phyloP scores from a whole-genome alignment of 2,797 vertebrate species.

The Podargus strigoides region DNA sequence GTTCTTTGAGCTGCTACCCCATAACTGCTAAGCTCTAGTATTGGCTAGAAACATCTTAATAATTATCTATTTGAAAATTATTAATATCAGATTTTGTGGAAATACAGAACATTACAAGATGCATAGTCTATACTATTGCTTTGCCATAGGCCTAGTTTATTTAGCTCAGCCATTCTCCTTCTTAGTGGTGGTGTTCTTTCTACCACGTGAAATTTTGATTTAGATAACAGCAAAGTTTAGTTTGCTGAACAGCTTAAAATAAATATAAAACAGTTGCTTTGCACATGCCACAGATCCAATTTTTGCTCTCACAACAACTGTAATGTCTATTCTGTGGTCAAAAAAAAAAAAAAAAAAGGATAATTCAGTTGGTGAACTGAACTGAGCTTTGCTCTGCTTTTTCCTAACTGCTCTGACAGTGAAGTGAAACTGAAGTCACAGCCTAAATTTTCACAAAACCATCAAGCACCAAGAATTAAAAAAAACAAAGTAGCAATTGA shows the following conservation, averaged over 20 bases:
- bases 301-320: background rate
- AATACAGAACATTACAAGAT: background rate
- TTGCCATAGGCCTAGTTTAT: background rate
- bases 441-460: rapidly evolving
- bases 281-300: background rate
- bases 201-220: background rate
- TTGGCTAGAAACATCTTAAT: background rate
- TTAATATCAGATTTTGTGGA: background rate
- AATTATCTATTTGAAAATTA: background rate
- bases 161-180: background rate
- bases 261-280: background rate
- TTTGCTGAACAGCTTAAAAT: background rate
- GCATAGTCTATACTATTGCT: background rate
- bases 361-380: rapidly evolving
- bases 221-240: rapidly evolving
- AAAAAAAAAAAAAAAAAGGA: background rate
- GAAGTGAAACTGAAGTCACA: background rate
- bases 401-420: background rate
- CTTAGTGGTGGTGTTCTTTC: background rate
- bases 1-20: background rate
- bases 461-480: rapidly evolving
- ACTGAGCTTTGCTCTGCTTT: background rate
- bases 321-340: rapidly evolving
- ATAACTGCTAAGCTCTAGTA: background rate
- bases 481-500: background rate